Evolutionary conservation across 2,888 invertebrate species (phyloP), one percentile per base, ranked within the genome.

Genomic region (Dichetophora obliterata): DNA sequence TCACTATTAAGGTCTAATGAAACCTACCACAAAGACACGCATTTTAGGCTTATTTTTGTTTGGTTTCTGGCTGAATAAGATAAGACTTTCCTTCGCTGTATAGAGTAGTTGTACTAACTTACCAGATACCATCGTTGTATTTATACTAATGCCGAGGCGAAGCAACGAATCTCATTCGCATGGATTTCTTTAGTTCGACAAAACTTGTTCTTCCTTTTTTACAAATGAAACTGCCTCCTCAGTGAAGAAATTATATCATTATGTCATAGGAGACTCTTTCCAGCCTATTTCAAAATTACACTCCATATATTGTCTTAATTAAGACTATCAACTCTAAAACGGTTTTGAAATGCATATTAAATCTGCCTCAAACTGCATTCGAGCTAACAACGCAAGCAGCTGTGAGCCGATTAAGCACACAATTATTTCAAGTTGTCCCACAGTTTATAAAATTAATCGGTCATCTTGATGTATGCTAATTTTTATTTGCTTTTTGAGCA

Each of bases 21-120:
- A 59, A 81, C 83, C 83, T 81, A 86, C 86, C 85, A 86, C 77
- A 80, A 84, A 80, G 81, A 81, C 80, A 81, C 81, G 84, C 87
- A 86, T 86, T 77, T 83, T 85, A 34, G 19, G 75, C 76, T 80
- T 81, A 78, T 66, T 74, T 66, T 78, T 77, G 0, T 78, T 77
- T 5, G 43, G 27, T 77, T 78, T 76, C 54, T 54, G 48, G 48
- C 19, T 43, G 16, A 57, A 31, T 31, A 31, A 59, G 34, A 37
- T 22, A 5, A 22, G 34, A 73, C 74, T 57, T 14, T 70, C 71
- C 69, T 43, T 50, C 50, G 69, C 75, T 78, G 70, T 76, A 73
- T 76, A 66, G 48, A 80, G 57, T 72, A 54, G 73, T 79, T 79
- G 19, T 80, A 79, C 75, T 63, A 57, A 27, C 50, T 16, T 52